phyloP scores from a whole-genome alignment of 2,888 invertebrate species.

The Cephus pygmeus region DNA sequence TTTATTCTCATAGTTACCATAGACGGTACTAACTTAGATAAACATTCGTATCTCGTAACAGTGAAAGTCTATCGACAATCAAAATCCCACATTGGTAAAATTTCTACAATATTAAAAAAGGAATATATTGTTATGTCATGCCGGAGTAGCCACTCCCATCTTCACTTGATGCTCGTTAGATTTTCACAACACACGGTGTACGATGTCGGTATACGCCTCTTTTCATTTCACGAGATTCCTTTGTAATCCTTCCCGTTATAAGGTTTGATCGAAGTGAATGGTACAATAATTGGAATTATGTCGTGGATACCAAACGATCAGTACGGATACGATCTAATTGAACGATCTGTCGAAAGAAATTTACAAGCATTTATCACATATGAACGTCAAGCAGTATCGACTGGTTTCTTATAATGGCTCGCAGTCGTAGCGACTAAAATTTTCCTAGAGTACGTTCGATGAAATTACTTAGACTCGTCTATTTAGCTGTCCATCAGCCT shows the following conservation, averaged over 20 bases:
- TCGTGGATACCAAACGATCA: neutral
- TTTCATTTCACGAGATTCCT: neutral
- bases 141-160: neutral
- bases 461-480: neutral
- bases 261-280: too few species aligned
- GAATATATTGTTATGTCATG: neutral
- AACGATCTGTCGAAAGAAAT: neutral
- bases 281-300: neutral
- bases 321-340: neutral
- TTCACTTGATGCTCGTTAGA: neutral
- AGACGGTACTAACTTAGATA: neutral
- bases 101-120: neutral
- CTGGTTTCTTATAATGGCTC: neutral
- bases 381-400: neutral
- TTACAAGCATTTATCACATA: neutral
- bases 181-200: neutral
- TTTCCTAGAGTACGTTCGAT: neutral
- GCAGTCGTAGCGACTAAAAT: neutral
- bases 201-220: neutral
- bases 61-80: neutral
- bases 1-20: neutral
- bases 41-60: neutral
- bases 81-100: neutral
- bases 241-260: neutral
- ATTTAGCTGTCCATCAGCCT: neutral